Evolutionary conservation across 2,888 invertebrate species (phyloP), one percentile per base, ranked within the genome.

Genomic region (Axea sp.): DNA sequence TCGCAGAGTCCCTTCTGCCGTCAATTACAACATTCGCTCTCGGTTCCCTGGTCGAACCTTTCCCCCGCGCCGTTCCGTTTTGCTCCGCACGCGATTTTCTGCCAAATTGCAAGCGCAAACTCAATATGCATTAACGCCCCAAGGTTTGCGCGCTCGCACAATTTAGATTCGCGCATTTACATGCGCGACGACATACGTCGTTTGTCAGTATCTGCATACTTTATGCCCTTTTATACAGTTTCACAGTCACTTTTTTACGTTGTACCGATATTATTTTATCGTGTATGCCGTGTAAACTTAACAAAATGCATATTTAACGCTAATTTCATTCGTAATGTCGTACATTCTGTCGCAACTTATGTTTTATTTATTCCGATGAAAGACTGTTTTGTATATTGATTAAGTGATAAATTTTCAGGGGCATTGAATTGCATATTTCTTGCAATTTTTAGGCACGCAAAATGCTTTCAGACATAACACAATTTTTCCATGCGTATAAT

Each of bases 1-100:
- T 76, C 71, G 67, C 53, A 65, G 76, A 59, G 67, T 76, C 77
- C 80, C 82, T 82, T 79, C 79, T 80, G 78, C 78, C 75, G 77
- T 78, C 82, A 84, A 83, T 83, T 84, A 83, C 82, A 81, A 83
- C 80, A 81, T 82, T 83, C 80, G 81, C 65, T 67, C 73, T 76
- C 76, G 76, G 73, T 68, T 35, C 51, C 73, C 71, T 62, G n/a
- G 15, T 14, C 33, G 30, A 39, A n/a, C 49, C 31, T 65, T 67
- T 51, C 31, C 37, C 60, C 55, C 62, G 57, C 60, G 43, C 49
- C 53, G 51, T 53, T 75, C 65, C 60, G 73, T 79, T 78, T 72
- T 77, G 77, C 78, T 35, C 67, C 74, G 76, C 82, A 79, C 80
- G 82, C 82, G 82, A 81, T 81, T 83, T 79, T 76, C 78, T 76